Base-by-base conservation (phyloP, 2,888 invertebrate genomes). In the Punctoribates punctum region DNA sequence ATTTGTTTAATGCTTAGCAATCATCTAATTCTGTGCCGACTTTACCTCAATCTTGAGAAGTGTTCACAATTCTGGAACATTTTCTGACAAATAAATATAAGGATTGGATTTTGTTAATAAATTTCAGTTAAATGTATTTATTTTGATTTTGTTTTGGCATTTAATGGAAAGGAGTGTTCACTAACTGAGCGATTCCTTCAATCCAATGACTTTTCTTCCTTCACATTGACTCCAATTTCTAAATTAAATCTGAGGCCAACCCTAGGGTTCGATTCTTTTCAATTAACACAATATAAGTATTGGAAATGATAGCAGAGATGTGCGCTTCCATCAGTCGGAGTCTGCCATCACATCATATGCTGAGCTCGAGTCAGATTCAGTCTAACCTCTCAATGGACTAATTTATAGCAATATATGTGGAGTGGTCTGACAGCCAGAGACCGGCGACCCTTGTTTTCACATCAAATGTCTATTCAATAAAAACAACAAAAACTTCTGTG, bases 211-310 rank as follows among this genome's bases (percentile, higher is more conserved):
- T 27, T 3, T 27, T 23, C 23, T 23, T 60, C 15, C 25, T 60
- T 17, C 20, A n/a, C 60, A 51, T 62, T 62, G 29, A 38, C 38
- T 65, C n/a, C 27, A 27, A 34, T 65, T 20, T 65, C 65, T 34
- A 42, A 42, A 23, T 70, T 70, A 20, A 42, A 70, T 70, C 42
- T 20, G 4, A 70, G 9, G 6, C 13, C 46, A 70, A 70, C 70
- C 70, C 70, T 42, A 70, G 70, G 42, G 70, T 42, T 38, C 38
- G 13, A 70, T 70, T 70, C 23, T 42, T 70, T 70, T 70, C 70
- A 70, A 70, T 70, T 70, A 70, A 70, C 70, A 34, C n/a, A 17
- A 65, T 65, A 34, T 65, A 65, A 65, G 65, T 34, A 42, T 42
- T 42, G 42, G 42, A 42, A 42, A 42, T 42, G 42, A 42, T 42